phyloP scores from a whole-genome alignment of 2,797 vertebrate genomes.

The Mormyrus hasselquistii region DNA sequence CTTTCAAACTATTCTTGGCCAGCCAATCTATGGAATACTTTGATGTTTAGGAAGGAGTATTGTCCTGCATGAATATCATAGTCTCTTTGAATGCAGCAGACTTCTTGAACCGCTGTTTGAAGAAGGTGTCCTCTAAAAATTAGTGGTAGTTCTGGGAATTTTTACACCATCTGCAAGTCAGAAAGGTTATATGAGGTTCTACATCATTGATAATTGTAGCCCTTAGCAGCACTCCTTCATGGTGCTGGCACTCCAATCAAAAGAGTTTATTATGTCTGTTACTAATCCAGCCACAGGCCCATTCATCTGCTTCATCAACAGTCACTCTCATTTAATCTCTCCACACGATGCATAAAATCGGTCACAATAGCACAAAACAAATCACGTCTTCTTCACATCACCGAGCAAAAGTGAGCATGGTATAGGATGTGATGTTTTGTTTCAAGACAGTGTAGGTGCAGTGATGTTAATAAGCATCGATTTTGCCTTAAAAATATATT shows the following conservation, averaged over 20 bases:
- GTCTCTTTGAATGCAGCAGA: background rate
- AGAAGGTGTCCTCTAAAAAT: background rate
- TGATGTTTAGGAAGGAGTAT: background rate
- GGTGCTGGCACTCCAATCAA: background rate
- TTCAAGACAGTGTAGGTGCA: background rate
- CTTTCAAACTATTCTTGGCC: background rate
- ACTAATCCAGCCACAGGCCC: background rate
- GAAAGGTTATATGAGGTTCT: background rate
- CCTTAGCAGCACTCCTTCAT: background rate
- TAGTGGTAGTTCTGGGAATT: background rate
- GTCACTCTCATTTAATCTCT: background rate
- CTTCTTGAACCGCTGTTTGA: background rate
- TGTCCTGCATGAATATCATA: background rate
- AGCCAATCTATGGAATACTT: background rate
- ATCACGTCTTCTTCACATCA: background rate
- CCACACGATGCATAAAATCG: conserved; percentile 7
- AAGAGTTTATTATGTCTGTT: background rate
- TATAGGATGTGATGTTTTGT: background rate
- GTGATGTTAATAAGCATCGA: background rate
- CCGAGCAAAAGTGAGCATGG: background rate
- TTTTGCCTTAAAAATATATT: background rate
- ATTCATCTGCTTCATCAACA: background rate
- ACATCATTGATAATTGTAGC: background rate
- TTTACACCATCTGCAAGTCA: conserved; percentile 6
- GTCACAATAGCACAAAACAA: background rate